These are phyloP conservation scores for Siderastrea siderea DNA, from an alignment of 92 coral and sea anemone species.

Conservation along the genomic window DNA sequence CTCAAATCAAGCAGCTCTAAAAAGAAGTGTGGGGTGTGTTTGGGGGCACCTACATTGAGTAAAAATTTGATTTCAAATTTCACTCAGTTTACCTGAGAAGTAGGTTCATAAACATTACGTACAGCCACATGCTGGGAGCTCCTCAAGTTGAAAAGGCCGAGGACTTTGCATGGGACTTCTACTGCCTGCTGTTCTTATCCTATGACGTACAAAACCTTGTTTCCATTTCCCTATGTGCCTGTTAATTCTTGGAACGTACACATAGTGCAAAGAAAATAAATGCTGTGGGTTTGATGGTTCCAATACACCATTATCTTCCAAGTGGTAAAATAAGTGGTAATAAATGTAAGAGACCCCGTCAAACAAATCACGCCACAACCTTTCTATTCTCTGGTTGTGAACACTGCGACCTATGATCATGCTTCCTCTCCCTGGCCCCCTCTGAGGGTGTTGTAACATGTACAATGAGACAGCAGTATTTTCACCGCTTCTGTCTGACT, in stretches of 20 bases:
- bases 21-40: conserved; percentile 13
- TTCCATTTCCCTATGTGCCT: conserved; percentile 60
- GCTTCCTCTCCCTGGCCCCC: conserved; percentile 49
- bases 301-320: conserved; percentile 62
- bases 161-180: conserved; percentile 69
- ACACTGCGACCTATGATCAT: conserved; percentile 53
- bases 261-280: conserved; percentile 54
- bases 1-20: conserved; percentile 10
- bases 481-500: conserved; percentile 54
- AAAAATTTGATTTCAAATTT: conserved; percentile 14
- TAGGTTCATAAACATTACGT: conserved; percentile 52
- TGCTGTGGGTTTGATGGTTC: conserved; percentile 55
- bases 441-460: conserved; percentile 50
- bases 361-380: conserved; percentile 59
- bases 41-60: conserved; percentile 19
- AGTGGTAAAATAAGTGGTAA: conserved; percentile 59
- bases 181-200: conserved; percentile 66
- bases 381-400: conserved; percentile 52
- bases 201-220: conserved; percentile 62
- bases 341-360: conserved; percentile 55
- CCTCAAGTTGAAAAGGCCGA: conserved; percentile 55
- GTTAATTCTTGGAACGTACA: conserved; percentile 59
- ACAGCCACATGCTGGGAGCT: conserved; percentile 56
- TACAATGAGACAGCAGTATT: conserved; percentile 42
- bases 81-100: conserved; percentile 32